Conservation (phyloP, 2,797 vertebrate genomes). For the Molossus alvarezi region DNA sequence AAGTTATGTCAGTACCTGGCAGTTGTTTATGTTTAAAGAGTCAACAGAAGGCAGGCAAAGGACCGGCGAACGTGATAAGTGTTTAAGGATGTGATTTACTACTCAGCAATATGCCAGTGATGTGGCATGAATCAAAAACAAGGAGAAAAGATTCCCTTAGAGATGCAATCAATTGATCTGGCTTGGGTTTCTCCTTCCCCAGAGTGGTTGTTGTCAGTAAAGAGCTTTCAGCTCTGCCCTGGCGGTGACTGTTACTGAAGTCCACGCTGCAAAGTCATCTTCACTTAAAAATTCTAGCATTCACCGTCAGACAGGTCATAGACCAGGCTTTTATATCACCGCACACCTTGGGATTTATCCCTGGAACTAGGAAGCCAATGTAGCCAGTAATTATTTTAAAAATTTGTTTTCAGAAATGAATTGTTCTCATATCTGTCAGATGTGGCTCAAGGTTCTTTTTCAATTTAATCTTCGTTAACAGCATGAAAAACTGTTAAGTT, state of each 20-base stretch:
- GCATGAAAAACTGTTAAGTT: slow-evolving; percentile 70
- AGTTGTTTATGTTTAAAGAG: slow-evolving; percentile 67
- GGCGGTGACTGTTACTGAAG: slow-evolving; percentile 63
- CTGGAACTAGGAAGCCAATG: slow-evolving; percentile 57
- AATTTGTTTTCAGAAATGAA: slow-evolving; percentile 76
- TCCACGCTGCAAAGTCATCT: slow-evolving; percentile 69
- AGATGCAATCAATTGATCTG: slow-evolving; percentile 71
- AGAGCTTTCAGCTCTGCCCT: slow-evolving; percentile 34
- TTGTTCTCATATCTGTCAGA: slow-evolving; percentile 66
- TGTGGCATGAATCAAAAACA: slow-evolving; percentile 75
- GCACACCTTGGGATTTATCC: background rate
- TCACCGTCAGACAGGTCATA: slow-evolving; percentile 20
- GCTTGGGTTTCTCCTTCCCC: slow-evolving; percentile 23
- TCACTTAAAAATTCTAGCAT: slow-evolving; percentile 62
- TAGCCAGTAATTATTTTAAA: slow-evolving; percentile 58
- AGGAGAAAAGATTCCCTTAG: slow-evolving; percentile 66
- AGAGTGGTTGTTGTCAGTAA: slow-evolving; percentile 61
- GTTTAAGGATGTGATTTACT: slow-evolving; percentile 76
- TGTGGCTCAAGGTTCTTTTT: slow-evolving; percentile 63
- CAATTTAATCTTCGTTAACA: slow-evolving; percentile 72
- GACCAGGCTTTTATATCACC: background rate
- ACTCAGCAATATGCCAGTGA: slow-evolving; percentile 27
- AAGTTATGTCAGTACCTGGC: slow-evolving; percentile 62
- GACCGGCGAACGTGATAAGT: slow-evolving; percentile 53
- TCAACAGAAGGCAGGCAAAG: slow-evolving; percentile 57